Evolutionary conservation across 2,888 invertebrate species (phyloP).

Genomic region (Hirtodrosophila confusa): DNA sequence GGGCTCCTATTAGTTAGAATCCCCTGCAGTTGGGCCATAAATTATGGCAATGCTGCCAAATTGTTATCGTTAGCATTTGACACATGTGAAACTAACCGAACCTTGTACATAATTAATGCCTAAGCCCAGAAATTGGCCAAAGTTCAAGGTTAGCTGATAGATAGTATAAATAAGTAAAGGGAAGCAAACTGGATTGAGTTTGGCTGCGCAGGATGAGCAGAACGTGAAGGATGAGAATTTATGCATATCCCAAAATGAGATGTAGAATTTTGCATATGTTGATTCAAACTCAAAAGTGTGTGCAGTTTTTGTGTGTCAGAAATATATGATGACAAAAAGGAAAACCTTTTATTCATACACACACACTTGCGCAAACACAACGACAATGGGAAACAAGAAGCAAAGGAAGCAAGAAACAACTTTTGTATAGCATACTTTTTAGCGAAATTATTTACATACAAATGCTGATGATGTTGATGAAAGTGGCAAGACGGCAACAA

Average conservation of each 20-base stretch:
- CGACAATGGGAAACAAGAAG: constrained; percentile 38
- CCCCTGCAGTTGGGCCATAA: constrained; percentile 52
- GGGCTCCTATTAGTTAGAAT: constrained; percentile 19
- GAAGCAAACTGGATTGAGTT: constrained; percentile 22
- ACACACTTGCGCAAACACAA: constrained; percentile 8
- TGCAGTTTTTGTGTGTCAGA: constrained; percentile 27
- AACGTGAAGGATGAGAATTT: constrained; percentile 10
- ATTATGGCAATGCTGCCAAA: constrained; percentile 66
- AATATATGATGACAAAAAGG: constrained; percentile 42
- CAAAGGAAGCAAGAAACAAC: constrained; percentile 47
- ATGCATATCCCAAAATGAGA: constrained; percentile 29
- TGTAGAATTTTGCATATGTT: constrained; percentile 40
- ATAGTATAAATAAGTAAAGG: constrained; percentile 7
- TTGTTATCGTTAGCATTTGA: constrained; percentile 68
- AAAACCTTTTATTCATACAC: constrained; percentile 29
- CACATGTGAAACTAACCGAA: constrained; percentile 56
- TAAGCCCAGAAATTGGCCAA: constrained; percentile 20
- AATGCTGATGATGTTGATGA: constrained; percentile 66
- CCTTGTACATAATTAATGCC: constrained; percentile 69
- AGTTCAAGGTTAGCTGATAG: constrained; percentile 52
- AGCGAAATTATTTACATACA: constrained; percentile 66
- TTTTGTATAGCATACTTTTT: constrained; percentile 61
- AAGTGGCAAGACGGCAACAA: constrained; percentile 51
- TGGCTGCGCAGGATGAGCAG: constrained; percentile 1
- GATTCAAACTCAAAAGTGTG: constrained; percentile 39